Evolutionary conservation across 2,113 vertebrate genomes (phyloP).

Genomic region (Aegypius monachus): DNA sequence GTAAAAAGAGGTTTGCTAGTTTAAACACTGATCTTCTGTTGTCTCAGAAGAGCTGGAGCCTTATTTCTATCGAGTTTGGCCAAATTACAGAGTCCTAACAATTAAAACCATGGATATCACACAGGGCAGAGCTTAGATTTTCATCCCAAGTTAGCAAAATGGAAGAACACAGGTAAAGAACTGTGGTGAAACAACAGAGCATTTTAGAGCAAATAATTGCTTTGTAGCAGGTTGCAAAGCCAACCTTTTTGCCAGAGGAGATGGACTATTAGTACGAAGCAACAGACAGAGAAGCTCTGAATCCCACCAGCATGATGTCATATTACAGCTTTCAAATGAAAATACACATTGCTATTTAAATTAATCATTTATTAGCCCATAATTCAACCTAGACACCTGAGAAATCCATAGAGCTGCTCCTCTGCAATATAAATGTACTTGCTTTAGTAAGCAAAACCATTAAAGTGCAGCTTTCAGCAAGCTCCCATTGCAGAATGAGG

Average conservation of each 20-base stretch:
- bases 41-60: neutral
- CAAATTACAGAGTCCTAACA: neutral
- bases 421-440: neutral
- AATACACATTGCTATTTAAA: neutral
- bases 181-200: neutral
- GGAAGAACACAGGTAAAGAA: neutral
- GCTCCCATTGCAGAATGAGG: neutral
- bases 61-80: neutral
- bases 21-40: neutral
- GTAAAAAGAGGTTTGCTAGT: neutral
- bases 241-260: neutral
- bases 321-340: neutral
- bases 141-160: neutral
- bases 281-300: neutral
- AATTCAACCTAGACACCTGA: conserved; percentile 5
- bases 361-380: conserved; percentile 41
- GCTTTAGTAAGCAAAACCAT: neutral
- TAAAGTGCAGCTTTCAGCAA: neutral
- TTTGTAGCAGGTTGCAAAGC: neutral
- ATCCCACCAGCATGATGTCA: neutral
- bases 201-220: neutral
- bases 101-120: neutral
- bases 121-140: neutral
- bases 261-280: neutral
- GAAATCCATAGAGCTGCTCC: neutral